Percentiles rank a stretch among this genome's conserved stretches.
These are phyloP conservation scores for Heterochromis multidens DNA, from an alignment of 2,113 vertebrate species.

Conservation along the genomic window DNA sequence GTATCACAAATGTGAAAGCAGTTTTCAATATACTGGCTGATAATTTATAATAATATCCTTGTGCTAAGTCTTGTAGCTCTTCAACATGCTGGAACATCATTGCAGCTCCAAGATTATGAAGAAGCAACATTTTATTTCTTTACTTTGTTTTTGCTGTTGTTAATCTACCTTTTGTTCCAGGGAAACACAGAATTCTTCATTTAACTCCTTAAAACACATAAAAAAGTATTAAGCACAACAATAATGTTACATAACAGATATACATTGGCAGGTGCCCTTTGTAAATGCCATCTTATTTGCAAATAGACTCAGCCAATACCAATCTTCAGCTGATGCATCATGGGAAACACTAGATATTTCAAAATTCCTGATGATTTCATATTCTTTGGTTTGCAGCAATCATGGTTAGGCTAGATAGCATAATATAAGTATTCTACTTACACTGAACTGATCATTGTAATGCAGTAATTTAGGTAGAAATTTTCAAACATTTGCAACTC, in stretches of 20 bases:
- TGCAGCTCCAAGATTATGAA: neutral
- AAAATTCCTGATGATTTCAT: neutral
- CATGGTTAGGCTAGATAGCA: neutral
- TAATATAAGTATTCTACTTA: neutral
- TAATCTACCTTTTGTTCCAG: neutral
- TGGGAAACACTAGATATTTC: neutral
- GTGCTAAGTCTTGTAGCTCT: neutral
- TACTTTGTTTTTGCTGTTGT: neutral
- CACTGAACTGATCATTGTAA: neutral
- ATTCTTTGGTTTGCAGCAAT: neutral
- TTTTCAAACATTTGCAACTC: neutral
- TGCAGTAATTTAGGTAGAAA: neutral
- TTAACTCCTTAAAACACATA: neutral
- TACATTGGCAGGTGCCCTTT: neutral
- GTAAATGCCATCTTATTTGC: neutral
- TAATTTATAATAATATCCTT: neutral
- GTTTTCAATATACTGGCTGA: neutral
- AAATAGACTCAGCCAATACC: neutral
- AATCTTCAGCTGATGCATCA: no score
- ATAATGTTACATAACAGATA: neutral
- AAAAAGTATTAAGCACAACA: neutral
- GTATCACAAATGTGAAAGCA: neutral
- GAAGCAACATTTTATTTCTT: neutral
- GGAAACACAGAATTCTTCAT: neutral
- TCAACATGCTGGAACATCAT: neutral